These are phyloP conservation scores for Labeo catla DNA, from an alignment of 2,113 vertebrate species.

Conservation along the genomic window DNA sequence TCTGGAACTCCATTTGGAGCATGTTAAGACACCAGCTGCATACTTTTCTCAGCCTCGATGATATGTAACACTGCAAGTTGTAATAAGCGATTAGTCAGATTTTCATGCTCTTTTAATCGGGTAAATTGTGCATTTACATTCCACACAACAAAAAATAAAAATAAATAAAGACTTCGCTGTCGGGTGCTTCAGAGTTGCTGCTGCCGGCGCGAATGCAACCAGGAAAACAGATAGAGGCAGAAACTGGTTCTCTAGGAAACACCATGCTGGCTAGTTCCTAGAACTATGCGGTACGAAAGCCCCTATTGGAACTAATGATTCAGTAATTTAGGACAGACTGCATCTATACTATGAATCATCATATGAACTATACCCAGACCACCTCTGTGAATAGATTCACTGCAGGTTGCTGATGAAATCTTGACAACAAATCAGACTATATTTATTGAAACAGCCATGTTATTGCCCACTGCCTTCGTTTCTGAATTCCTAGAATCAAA, in stretches of 20 bases:
- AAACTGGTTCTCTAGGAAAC: too few relatives aligned
- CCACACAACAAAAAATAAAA: too few relatives aligned
- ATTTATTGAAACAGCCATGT: neutral
- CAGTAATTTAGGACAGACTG: neutral
- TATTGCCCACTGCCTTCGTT: neutral
- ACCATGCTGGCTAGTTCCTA: too few relatives aligned
- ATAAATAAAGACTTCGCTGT: too few relatives aligned
- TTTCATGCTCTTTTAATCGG: too few relatives aligned
- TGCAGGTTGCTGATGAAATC: neutral
- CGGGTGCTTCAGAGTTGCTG: too few relatives aligned
- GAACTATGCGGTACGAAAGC: neutral
- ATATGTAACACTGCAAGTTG: too few relatives aligned
- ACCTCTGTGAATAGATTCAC: neutral
- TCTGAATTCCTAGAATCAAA: constrained; percentile 15
- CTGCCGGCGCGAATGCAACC: too few relatives aligned
- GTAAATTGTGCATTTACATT: too few relatives aligned
- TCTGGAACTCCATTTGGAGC: neutral
- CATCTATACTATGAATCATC: neutral
- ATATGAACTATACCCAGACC: neutral
- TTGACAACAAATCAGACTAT: neutral
- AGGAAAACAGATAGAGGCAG: too few relatives aligned
- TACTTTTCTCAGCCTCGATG: too few relatives aligned
- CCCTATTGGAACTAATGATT: neutral
- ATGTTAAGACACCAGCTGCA: neutral
- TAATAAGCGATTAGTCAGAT: too few relatives aligned